Percentiles rank a stretch among this genome's conserved stretches.
Conservation (phyloP, 2,797 vertebrate species). For the Australoheros facetus region DNA sequence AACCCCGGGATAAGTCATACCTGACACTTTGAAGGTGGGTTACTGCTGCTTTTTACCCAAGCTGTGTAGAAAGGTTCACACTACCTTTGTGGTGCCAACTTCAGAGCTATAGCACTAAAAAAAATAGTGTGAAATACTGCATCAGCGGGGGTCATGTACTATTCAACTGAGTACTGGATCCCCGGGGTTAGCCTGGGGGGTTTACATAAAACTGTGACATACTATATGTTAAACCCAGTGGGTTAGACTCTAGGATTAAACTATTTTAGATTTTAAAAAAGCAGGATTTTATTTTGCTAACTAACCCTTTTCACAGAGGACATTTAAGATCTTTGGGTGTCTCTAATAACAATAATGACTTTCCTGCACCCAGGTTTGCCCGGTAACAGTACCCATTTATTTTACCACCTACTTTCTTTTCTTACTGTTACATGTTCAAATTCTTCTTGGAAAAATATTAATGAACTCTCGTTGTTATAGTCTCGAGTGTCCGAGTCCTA, state of each 20-base stretch:
- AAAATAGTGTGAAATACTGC: neutral
- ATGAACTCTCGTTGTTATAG: neutral
- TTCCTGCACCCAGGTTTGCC: neutral
- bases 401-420: neutral
- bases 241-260: neutral
- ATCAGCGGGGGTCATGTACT: neutral
- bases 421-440: neutral
- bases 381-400: neutral
- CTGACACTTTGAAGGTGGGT: neutral
- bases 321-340: neutral
- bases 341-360: neutral
- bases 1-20: conserved; percentile 4
- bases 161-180: neutral
- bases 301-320: neutral
- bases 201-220: neutral
- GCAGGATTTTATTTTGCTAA: neutral
- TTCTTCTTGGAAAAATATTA: neutral
- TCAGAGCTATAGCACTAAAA: neutral
- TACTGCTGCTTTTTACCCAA: neutral
- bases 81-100: neutral
- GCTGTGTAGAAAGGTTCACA: conserved; percentile 19
- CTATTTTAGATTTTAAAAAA: neutral
- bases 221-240: neutral
- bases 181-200: neutral
- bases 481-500: neutral